Evolutionary conservation across 2,888 invertebrate species (phyloP).

Genomic region (Pterostichus niger): DNA sequence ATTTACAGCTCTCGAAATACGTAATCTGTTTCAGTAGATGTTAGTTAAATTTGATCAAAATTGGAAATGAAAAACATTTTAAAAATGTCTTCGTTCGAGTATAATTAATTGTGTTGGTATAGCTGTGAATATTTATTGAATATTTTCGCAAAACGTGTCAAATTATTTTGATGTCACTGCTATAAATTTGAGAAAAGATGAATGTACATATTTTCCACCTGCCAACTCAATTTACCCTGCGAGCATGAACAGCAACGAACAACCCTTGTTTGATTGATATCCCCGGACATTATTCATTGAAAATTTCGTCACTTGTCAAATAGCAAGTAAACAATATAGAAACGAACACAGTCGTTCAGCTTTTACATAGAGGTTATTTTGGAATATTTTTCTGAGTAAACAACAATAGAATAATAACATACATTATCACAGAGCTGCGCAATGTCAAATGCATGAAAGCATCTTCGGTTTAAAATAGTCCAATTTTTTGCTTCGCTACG

Average conservation of each 20-base stretch:
- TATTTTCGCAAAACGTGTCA: not conserved
- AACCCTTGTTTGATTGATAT: not conserved
- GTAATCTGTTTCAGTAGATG: too few relatives aligned
- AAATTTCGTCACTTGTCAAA: conserved; percentile 6
- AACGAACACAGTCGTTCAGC: not conserved
- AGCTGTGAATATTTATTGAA: not conserved
- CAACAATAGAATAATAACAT: too few relatives aligned
- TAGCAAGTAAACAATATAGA: not conserved
- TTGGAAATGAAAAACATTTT: too few relatives aligned
- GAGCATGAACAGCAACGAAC: not conserved
- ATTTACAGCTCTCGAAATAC: too few relatives aligned
- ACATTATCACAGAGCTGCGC: too few relatives aligned
- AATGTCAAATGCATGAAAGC: too few relatives aligned
- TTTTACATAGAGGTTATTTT: not conserved
- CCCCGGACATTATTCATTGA: not conserved
- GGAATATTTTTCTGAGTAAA: not conserved
- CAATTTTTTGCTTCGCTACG: too few relatives aligned
- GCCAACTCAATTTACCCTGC: not conserved
- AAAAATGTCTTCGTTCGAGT: too few relatives aligned
- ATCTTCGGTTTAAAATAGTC: too few relatives aligned
- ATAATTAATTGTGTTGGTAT: too few relatives aligned
- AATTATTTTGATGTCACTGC: not conserved
- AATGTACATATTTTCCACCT: conserved; percentile 3
- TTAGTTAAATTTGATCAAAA: too few relatives aligned
- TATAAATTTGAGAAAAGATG: not conserved